A percentile compares a stretch with the other conserved stretches of the same genome.
Conservation (phyloP, 2,888 invertebrate species). For the Myathropa florea region DNA sequence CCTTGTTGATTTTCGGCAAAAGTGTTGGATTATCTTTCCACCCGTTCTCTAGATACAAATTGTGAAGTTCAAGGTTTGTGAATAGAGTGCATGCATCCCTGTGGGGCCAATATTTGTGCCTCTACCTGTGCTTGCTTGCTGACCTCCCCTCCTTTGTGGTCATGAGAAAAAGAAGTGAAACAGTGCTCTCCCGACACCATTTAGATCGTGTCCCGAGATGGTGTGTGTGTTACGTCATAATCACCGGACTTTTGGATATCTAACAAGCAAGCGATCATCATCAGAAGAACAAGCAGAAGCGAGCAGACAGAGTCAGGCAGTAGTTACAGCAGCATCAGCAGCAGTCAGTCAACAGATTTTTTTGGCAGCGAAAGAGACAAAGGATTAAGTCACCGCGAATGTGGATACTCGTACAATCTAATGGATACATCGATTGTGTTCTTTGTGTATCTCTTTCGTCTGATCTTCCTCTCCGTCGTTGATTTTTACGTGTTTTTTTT, state of each 20-base stretch:
- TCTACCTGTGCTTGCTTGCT: constrained; percentile 16
- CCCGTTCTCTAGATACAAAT: constrained; percentile 31
- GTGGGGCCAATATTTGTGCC: background rate
- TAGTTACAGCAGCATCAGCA: constrained; percentile 14
- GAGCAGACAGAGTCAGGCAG: no score
- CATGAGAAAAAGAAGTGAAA: constrained; percentile 19
- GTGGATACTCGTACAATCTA: constrained; percentile 50
- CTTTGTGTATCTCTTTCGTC: constrained; percentile 26
- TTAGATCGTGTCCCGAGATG: constrained; percentile 52
- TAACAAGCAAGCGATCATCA: background rate
- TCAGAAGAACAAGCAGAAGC: no score
- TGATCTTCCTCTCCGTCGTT: background rate
- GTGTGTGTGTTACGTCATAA: constrained; percentile 62
- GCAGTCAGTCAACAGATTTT: constrained; percentile 8
- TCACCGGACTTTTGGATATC: constrained; percentile 48
- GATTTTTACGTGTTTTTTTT: background rate
- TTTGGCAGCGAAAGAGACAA: constrained; percentile 48
- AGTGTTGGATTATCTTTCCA: constrained; percentile 13
- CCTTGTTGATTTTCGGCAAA: constrained; percentile 49
- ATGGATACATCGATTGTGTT: constrained; percentile 65
- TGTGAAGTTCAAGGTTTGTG: constrained; percentile 65
- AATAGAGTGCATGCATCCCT: constrained; percentile 35
- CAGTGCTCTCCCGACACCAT: constrained; percentile 53
- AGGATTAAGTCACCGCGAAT: constrained; percentile 63
- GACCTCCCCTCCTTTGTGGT: background rate